Percentiles rank a stretch among this genome's conserved stretches.
Evolutionary conservation across 2,888 invertebrate species (phyloP).

Genomic region (Trissolcus japonicus): DNA sequence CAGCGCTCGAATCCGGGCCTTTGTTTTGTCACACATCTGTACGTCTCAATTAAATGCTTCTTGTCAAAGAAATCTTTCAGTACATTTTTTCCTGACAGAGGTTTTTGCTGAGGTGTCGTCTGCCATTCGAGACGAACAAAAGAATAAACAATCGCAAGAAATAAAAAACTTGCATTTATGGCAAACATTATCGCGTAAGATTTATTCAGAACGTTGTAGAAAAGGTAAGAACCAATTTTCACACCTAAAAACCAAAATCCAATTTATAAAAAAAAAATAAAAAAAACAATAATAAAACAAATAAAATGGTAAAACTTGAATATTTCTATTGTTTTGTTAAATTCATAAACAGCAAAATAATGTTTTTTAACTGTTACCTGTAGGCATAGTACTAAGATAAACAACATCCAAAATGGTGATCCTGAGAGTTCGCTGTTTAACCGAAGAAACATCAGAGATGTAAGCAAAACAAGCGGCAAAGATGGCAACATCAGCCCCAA

Average conservation of each 20-base stretch:
- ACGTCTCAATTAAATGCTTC: constrained; percentile 81
- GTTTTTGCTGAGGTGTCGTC: constrained; percentile 81
- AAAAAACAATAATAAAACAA: too few species aligned
- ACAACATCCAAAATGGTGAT: constrained; percentile 89
- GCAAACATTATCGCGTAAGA: constrained; percentile 86
- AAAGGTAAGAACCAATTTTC: constrained; percentile 79
- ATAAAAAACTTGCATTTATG: constrained; percentile 82
- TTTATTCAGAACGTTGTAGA: constrained; percentile 78
- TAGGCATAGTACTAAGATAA: constrained; percentile 89
- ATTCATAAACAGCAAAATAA: background rate
- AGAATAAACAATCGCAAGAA: constrained; percentile 82
- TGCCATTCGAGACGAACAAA: constrained; percentile 83
- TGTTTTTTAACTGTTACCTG: constrained; percentile 77
- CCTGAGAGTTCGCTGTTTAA: constrained; percentile 84
- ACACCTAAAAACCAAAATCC: constrained; percentile 29
- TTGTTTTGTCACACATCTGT: constrained; percentile 80
- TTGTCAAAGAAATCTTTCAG: constrained; percentile 85
- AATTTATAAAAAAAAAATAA: too few species aligned
- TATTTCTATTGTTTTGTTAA: background rate
- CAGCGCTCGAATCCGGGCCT: constrained; percentile 80
- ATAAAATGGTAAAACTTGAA: too few species aligned
- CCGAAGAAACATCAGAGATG: constrained; percentile 85
- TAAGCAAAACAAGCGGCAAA: constrained; percentile 89
- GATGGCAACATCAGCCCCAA: constrained; percentile 88
- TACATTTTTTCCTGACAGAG: constrained; percentile 79